Conservation (phyloP, 2,113 vertebrate species). For the Nycticebus coucang region DNA sequence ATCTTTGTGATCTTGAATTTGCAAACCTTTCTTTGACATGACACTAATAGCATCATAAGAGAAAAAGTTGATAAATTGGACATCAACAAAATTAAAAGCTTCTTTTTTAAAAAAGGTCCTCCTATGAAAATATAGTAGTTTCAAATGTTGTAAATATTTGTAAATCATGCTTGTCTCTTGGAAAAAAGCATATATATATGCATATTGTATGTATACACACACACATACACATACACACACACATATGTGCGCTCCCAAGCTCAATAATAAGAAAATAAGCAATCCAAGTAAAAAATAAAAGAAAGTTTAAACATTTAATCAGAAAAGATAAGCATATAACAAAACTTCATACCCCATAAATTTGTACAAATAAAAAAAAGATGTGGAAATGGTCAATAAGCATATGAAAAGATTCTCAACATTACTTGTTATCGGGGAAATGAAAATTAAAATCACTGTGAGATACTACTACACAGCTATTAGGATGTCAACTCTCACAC, state of each 20-base stretch:
- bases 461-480: background rate
- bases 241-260: background rate
- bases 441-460: background rate
- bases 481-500: background rate
- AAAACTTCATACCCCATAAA: too few relatives aligned
- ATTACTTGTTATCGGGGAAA: background rate
- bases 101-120: background rate
- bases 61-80: background rate
- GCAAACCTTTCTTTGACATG: background rate
- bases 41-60: background rate
- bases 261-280: constrained; percentile 7
- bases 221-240: too few relatives aligned
- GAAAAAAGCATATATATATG: background rate
- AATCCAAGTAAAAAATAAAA: background rate
- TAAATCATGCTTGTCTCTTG: background rate
- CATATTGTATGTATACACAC: too few relatives aligned
- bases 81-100: background rate
- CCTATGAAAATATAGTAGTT: background rate
- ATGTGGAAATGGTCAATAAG: background rate
- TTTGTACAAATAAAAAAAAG: background rate
- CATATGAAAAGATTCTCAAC: background rate
- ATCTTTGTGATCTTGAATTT: background rate
- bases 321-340: background rate
- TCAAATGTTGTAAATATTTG: background rate
- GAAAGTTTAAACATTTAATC: background rate